Percentiles rank a stretch among this genome's conserved stretches.
Evolutionary conservation across 2,113 vertebrate species (phyloP).

Genomic region (Philantomba maxwellii): DNA sequence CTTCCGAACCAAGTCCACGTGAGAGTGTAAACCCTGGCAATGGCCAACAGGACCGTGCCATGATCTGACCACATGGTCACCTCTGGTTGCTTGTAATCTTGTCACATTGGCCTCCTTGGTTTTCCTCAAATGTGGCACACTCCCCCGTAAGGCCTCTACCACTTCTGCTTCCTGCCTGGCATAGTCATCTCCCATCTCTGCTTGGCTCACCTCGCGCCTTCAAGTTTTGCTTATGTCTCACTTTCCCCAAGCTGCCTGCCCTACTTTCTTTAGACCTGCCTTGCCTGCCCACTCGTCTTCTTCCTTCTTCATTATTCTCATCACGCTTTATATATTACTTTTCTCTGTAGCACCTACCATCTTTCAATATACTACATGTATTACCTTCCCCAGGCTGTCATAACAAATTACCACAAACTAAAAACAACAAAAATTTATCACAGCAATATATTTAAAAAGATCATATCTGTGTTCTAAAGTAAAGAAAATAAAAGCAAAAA

Average conservation of each 20-base stretch:
- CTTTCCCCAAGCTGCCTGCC: neutral
- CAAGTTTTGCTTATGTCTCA: neutral
- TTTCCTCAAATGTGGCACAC: neutral
- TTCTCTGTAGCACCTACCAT: neutral
- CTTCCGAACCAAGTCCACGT: too few species aligned
- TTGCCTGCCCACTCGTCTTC: neutral
- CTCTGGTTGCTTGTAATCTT: neutral
- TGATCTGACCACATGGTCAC: accelerated
- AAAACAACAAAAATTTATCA: neutral
- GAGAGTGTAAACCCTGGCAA: neutral
- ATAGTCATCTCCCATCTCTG: neutral
- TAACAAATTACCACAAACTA: neutral
- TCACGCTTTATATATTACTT: neutral
- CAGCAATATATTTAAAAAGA: neutral
- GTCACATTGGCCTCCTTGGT: neutral
- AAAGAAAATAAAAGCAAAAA: neutral
- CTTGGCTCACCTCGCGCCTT: neutral
- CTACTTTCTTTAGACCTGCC: neutral
- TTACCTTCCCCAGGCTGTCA: neutral
- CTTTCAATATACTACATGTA: neutral
- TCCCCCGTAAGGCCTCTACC: accelerated
- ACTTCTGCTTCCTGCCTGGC: neutral
- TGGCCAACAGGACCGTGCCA: accelerated
- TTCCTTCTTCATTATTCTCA: neutral
- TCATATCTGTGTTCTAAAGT: neutral